Base-by-base conservation (phyloP, 1,140 invertebrate genomes). In the Andrena cerasifolii region DNA sequence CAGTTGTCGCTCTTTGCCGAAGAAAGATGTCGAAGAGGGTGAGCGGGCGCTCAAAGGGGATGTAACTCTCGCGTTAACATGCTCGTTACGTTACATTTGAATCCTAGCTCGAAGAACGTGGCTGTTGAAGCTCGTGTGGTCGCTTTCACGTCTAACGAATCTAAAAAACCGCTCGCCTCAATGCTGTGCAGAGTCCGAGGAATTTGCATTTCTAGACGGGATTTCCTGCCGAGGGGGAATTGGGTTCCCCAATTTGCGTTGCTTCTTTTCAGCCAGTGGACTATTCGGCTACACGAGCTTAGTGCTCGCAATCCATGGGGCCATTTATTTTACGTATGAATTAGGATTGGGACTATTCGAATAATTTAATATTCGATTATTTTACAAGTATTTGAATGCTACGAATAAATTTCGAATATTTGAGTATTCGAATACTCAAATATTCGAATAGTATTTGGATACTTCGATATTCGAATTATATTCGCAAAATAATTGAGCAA, bases 221-320 rank as follows among this genome's bases (percentile, higher is more conserved):
- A 62, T 72, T 62, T 62, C 45, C n/a, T 16, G n/a, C 10, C n/a
- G 28, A 71, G 59, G 5, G 16, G 21, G 5, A 8, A 21, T 62
- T 45, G 59, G 59, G 49, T 28, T n/a, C n/a, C n/a, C 16, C 43
- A 51, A 72, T 72, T 72, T 62, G 47, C 24, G 8, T 36, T n/a
- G 31, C 14, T 61, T 10, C 40, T 51, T 61, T 72, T 72, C 67
- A 54, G 12, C 8, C 26, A 28, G 21, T 6, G n/a, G 65, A 18
- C 16, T 21, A 18, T 21, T 53, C 28, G n/a, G 3, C 33, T 36
- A 40, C 16, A 43, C 24, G 28, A 36, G 36, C n/a, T n/a, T n/a
- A n/a, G n/a, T n/a, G n/a, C n/a, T n/a, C n/a, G n/a, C n/a, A n/a
- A n/a, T n/a, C n/a, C n/a, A n/a, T n/a, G n/a, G n/a, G n/a, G n/a